Percentiles rank a stretch among this genome's conserved stretches.
Conservation (phyloP, 2,113 vertebrate species). For the Dasypus novemcinctus region DNA sequence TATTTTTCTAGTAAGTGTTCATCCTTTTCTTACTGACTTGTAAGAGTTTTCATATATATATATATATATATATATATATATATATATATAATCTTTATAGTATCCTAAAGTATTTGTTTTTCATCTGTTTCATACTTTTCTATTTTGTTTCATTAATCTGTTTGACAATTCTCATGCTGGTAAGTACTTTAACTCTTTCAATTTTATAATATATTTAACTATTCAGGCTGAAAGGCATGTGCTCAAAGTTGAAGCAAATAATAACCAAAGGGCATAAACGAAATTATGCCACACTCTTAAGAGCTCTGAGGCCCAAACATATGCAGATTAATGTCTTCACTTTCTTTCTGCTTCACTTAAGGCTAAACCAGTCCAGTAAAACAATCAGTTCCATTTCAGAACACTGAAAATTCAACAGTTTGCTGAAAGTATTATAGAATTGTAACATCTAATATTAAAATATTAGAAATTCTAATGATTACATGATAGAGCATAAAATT, state of each 20-base stretch:
- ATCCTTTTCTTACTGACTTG: not conserved
- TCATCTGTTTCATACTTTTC: not conserved
- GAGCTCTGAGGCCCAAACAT: not conserved
- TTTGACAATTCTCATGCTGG: not conserved
- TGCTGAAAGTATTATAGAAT: not conserved
- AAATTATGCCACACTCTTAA: not conserved
- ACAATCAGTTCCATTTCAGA: not conserved
- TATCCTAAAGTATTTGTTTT: not conserved
- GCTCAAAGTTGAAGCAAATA: conserved; percentile 30
- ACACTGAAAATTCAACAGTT: not conserved
- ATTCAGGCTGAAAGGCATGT: not conserved
- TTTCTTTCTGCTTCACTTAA: conserved; percentile 4
- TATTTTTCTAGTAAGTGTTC: not conserved
- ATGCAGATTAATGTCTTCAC: not conserved
- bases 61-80: not conserved
- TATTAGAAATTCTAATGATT: not conserved
- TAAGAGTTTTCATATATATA: not conserved
- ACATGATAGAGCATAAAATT: not conserved
- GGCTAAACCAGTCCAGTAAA: not conserved
- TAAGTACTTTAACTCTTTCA: not conserved
- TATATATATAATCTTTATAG: not conserved
- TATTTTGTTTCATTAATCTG: not conserved
- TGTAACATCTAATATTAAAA: not conserved
- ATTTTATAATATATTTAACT: not conserved
- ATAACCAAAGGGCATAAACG: not conserved